Conservation (phyloP, 2,113 vertebrate species). For the Gorsachius goisagi region DNA sequence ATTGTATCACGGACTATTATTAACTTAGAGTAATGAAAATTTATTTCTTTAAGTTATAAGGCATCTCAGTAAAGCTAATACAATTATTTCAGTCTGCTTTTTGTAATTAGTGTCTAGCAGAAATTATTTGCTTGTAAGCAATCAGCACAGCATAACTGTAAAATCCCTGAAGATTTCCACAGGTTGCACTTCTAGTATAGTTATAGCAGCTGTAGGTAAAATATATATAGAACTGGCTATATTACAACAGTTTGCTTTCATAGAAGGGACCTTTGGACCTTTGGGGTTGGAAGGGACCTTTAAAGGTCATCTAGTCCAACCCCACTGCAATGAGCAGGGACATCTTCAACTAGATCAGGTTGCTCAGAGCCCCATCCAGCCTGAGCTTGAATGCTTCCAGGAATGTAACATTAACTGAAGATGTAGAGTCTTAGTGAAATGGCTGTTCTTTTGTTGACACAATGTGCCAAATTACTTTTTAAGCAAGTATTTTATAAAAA, state of each 20-base stretch:
- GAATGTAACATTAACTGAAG: not conserved
- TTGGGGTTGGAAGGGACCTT: not conserved
- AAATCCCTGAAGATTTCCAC: slow-evolving; percentile 1
- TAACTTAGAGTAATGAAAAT: not conserved
- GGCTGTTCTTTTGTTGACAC: slow-evolving; percentile 25
- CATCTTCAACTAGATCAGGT: not conserved
- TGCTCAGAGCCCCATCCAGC: not conserved
- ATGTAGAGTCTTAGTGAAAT: not conserved
- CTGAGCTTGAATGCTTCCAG: not conserved
- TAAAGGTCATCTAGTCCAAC: not conserved
- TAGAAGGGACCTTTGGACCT: no score
- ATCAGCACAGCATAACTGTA: slow-evolving; percentile 6
- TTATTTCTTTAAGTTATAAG: not conserved
- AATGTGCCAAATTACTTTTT: slow-evolving; percentile 31
- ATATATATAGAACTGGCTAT: not conserved
- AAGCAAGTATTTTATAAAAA: slow-evolving; percentile 15
- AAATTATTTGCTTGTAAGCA: slow-evolving; percentile 9
- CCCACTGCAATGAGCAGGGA: not conserved
- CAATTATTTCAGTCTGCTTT: not conserved
- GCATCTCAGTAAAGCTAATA: not conserved
- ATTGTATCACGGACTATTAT: not conserved
- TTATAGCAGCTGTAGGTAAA: slow-evolving; percentile 7
- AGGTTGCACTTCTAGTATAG: not conserved
- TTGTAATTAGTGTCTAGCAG: not conserved
- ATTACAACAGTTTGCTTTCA: not conserved